A percentile compares a stretch with the other conserved stretches of the same genome.
phyloP scores from a whole-genome alignment of 1,140 invertebrate species.

The Oncopodura yosiiana region DNA sequence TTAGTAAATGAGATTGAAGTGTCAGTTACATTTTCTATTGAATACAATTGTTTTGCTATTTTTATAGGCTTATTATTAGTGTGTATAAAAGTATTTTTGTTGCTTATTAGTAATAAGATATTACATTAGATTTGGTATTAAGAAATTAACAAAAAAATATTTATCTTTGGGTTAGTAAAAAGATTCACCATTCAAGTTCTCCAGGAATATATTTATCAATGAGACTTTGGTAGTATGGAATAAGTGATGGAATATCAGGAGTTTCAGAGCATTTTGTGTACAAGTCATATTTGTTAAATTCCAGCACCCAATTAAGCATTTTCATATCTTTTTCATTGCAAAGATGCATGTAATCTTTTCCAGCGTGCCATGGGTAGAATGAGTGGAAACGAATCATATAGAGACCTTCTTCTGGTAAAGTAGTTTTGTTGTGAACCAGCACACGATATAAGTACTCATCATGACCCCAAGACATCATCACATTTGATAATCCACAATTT shows the following conservation, averaged over 20 bases:
- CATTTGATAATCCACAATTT: constrained; percentile 76
- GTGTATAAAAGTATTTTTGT: no score
- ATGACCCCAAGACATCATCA: constrained; percentile 93
- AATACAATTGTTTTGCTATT: no score
- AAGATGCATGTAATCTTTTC: constrained; percentile 72
- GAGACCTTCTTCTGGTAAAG: constrained; percentile 69
- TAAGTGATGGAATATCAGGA: constrained; percentile 74
- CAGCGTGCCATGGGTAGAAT: constrained; percentile 88
- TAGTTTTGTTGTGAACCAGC: constrained; percentile 67
- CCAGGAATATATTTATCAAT: constrained; percentile 91
- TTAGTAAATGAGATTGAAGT: no score
- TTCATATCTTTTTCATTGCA: constrained; percentile 61
- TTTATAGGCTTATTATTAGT: no score
- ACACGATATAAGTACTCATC: constrained; percentile 87
- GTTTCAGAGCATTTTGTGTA: constrained; percentile 77
- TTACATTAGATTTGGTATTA: not conserved
- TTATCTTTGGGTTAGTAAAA: no score
- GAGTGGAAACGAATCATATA: constrained; percentile 82
- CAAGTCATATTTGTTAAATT: constrained; percentile 90
- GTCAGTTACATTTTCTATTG: no score
- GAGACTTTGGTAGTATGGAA: constrained; percentile 81
- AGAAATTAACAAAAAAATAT: not conserved
- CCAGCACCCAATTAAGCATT: constrained; percentile 67
- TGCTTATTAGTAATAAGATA: not conserved
- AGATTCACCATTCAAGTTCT: constrained; percentile 46